phyloP scores from a whole-genome alignment of 2,888 invertebrate species.

The Aquatica leii region DNA sequence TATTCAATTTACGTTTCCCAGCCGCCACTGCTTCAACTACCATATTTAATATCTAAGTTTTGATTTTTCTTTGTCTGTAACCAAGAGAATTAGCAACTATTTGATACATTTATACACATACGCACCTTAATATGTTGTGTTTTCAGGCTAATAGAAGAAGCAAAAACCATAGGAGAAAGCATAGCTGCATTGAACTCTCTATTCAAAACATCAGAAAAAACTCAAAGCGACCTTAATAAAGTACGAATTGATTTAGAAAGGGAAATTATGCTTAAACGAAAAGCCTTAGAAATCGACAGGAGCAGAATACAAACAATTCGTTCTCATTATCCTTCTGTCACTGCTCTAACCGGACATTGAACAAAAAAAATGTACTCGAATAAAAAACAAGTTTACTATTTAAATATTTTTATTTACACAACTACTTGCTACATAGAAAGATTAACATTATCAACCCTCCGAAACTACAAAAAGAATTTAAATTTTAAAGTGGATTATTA shows the following conservation, averaged over 20 bases:
- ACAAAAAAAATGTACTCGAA: background rate
- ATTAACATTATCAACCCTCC: constrained; percentile 25
- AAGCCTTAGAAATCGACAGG: constrained; percentile 74
- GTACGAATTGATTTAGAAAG: constrained; percentile 68
- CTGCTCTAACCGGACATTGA: constrained; percentile 69
- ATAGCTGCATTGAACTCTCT: constrained; percentile 73
- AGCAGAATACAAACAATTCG: constrained; percentile 72
- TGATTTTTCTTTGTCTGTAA: no score
- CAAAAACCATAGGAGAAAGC: constrained; percentile 73
- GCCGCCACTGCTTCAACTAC: no score
- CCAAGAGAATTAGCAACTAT: no score
- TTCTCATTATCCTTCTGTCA: constrained; percentile 75
- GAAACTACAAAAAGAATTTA: background rate
- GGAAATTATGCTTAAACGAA: constrained; percentile 75
- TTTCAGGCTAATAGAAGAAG: constrained; percentile 78
- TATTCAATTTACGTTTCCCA: no score
- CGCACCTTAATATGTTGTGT: no score
- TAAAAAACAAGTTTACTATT: background rate
- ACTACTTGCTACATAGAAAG: constrained; percentile 28
- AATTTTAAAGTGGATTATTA: background rate
- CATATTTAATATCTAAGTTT: no score
- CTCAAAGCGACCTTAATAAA: constrained; percentile 64
- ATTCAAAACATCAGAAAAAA: constrained; percentile 70
- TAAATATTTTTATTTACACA: constrained; percentile 28
- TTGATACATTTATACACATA: no score